A percentile compares a stretch with the other conserved stretches of the same genome.
These are phyloP conservation scores for Bucorvus abyssinicus DNA, from an alignment of 2,797 vertebrate species.

Conservation along the genomic window DNA sequence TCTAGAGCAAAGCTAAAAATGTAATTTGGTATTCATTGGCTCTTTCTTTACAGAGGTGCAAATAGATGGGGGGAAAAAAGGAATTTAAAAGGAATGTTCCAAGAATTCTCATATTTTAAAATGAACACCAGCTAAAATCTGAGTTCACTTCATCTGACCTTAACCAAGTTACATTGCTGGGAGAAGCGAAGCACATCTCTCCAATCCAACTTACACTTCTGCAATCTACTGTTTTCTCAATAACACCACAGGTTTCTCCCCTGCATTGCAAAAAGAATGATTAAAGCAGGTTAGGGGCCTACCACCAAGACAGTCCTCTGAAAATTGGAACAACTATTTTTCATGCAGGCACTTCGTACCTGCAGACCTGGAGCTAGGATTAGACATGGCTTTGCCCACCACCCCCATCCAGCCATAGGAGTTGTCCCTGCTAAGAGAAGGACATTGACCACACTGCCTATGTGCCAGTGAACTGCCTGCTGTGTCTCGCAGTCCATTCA, in stretches of 20 bases:
- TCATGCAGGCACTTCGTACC: not conserved
- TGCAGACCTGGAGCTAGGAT: not conserved
- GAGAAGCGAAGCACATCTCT: not conserved
- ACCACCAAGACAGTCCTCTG: not conserved
- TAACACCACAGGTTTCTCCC: not conserved
- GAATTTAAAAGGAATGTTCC: not conserved
- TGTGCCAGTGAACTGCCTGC: not conserved
- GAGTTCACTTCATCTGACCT: not conserved
- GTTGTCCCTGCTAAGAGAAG: not conserved
- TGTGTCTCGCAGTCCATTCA: not conserved
- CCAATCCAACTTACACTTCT: not conserved
- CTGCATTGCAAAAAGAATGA: not conserved
- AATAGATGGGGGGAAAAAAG: not conserved
- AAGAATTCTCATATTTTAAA: not conserved
- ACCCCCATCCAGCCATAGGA: not conserved
- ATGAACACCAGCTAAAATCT: not conserved
- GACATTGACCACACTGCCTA: not conserved
- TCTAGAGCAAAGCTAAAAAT: not conserved
- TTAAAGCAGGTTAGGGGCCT: not conserved
- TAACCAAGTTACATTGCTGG: not conserved
- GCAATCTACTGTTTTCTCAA: not conserved
- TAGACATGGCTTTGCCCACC: not conserved
- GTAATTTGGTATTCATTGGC: not conserved
- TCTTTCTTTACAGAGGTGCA: not conserved
- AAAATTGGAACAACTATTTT: not conserved